A percentile compares a stretch with the other conserved stretches of the same genome.
These are phyloP conservation scores for Callipepla squamata DNA, from an alignment of 2,113 vertebrate species.

Conservation along the genomic window DNA sequence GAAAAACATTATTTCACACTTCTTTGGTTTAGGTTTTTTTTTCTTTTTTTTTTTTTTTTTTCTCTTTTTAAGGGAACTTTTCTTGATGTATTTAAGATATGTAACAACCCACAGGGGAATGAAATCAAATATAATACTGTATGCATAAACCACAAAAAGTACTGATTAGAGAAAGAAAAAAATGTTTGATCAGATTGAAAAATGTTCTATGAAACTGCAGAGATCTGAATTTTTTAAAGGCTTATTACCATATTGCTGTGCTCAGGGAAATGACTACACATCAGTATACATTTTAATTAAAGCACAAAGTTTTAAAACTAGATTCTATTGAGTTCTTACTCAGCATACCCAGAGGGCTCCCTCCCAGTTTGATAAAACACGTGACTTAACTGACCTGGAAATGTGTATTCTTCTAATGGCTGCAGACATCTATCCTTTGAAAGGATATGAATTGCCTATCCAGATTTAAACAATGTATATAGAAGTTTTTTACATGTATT, in stretches of 20 bases:
- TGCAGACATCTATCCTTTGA: background rate
- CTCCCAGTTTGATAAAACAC: conserved; percentile 18
- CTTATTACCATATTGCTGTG: conserved; percentile 66
- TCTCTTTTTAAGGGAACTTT: conserved; percentile 28
- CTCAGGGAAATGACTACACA: conserved; percentile 63
- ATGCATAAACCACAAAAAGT: conserved; percentile 58
- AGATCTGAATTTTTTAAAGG: conserved; percentile 57
- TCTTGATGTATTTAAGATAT: conserved; percentile 42
- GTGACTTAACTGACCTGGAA: conserved; percentile 43
- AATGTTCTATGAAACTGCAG: conserved; percentile 48
- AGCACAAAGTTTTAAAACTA: conserved; percentile 53
- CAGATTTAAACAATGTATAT: background rate
- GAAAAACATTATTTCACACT: background rate
- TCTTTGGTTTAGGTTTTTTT: background rate
- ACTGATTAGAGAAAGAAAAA: conserved; percentile 65
- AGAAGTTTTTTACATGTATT: background rate
- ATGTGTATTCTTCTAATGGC: background rate
- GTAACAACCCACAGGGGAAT: conserved; percentile 48
- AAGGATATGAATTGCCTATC: background rate
- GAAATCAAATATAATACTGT: conserved; percentile 60
- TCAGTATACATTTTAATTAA: conserved; percentile 74
- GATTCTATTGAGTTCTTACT: conserved; percentile 58
- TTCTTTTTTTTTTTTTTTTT: background rate
- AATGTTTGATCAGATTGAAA: conserved; percentile 56
- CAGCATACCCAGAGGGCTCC: conserved; percentile 54